Evolutionary conservation across 1,140 invertebrate genomes (phyloP), one percentile per base, ranked within the genome.

Genomic region (Drosophila sulfurigaster): DNA sequence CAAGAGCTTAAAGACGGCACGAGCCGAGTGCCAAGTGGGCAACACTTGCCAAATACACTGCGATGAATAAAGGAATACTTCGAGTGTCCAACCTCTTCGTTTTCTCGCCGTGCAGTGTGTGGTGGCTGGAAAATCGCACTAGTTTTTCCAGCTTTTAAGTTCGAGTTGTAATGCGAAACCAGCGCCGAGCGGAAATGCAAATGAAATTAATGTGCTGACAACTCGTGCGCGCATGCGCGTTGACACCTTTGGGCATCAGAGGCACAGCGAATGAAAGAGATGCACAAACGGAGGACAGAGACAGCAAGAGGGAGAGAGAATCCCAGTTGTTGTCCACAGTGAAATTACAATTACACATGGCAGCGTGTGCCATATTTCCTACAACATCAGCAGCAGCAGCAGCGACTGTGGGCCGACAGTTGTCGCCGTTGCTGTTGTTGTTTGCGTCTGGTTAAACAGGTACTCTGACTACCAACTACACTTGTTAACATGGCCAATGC

Each of bases 181-280:
- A 81, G 85, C 71, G 76, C 74, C 69, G 76, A 82, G 88, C 89
- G 89, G 89, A 91, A 91, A 91, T 91, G 89, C 83, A 91, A 91
- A 91, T 91, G 82, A 91, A 91, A 91, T 91, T 91, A 91, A 91
- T 91, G 89, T 85, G 88, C 79, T 91, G 89, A 89, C 89, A 91
- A 88, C 75, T 79, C 81, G 75, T 77, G 75, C 81, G 86, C 86
- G 78, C 85, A 90, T 85, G 85, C 85, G 81, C 85, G 85, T 89
- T 89, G 85, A 89, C 85, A 89, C 85, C 85, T 89, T 85, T 85
- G 78, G 69, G 58, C 63, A 56, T 32, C 43, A 57, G 43, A 43
- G 7, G 38, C 35, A 67, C 43, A 38, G 58, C 30, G 20, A 2
- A 20, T 48, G 66, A 76, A 58, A 70, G 67, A 51, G 35, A 63